Base-by-base conservation (phyloP, 2,113 vertebrate genomes). In the Neotoma lepida region DNA sequence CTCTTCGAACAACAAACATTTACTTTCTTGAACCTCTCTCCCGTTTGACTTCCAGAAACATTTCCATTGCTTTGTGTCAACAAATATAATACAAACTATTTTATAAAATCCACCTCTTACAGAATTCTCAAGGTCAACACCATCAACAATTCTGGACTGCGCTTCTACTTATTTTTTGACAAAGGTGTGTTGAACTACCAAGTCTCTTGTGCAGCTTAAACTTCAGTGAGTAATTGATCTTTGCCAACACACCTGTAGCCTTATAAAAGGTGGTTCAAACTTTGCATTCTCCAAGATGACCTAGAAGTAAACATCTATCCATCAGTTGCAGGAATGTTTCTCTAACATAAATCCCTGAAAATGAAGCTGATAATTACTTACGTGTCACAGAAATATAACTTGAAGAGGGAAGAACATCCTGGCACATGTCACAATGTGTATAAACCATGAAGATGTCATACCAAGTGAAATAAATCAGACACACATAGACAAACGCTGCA, bases 131-230 rank as follows among this genome's bases (percentile, higher is more conserved):
- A 93, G 35, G 24, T 81, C 41, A 93, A 9, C 39, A 70, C 12
- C 71, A 82, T 20, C 12, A 80, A 30, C 68, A 70, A 85, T 87
- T 84, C 63, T 35, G 20, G 86, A 56, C 18, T 76, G 41, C 24
- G 58, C 39, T 90, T 93, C 74, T 63, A 51, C 76, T 89, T 77
- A 56, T 30, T 88, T 96, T 96, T 85, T 95, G 46, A 87, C 76
- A 33, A 44, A 64, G 61, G 54, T 64, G 41, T 41, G 14, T 46
- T 46, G 91, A 94, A 81, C 54, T 24, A 28, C 1, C 44, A 22
- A 86, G 35, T 7, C 35, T 71, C 46, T 58, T 74, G 26, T 49
- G 64, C 2, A 58, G 39, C 44, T 76, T 80, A 71, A 46, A 39
- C 81, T 71, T 68, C 46, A 33, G 70, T 41, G 64, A 84, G n/a